Percentiles rank a stretch among this genome's conserved stretches.
phyloP scores from a whole-genome alignment of 2,797 vertebrate genomes.

The Kryptolebias ocellatus region DNA sequence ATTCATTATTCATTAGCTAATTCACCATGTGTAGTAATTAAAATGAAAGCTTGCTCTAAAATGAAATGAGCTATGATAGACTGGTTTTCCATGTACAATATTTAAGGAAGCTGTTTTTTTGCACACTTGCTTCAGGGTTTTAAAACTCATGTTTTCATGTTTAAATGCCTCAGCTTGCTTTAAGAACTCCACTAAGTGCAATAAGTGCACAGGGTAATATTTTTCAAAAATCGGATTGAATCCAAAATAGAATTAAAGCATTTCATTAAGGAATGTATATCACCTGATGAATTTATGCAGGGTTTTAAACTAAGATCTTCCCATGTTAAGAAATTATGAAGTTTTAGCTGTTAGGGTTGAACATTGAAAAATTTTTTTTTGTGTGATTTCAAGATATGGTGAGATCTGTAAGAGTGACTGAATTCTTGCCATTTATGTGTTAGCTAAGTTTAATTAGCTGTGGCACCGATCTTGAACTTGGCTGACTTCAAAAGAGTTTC shows the following conservation, averaged over 20 bases:
- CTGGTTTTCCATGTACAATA: constrained; percentile 66
- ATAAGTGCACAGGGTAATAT: constrained; percentile 22
- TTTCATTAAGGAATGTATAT: too few relatives aligned
- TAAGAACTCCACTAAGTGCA: constrained; percentile 24
- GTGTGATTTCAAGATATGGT: too few relatives aligned
- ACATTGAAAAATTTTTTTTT: too few relatives aligned
- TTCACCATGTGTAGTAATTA: constrained; percentile 85
- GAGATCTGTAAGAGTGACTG: too few relatives aligned
- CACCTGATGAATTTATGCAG: too few relatives aligned
- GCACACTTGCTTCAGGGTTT: constrained; percentile 42
- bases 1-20: constrained; percentile 88
- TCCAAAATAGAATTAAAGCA: constrained; percentile 38
- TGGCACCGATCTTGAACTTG: too few relatives aligned
- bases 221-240: constrained; percentile 28
- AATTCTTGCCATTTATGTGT: too few relatives aligned
- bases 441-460: too few relatives aligned
- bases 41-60: constrained; percentile 80
- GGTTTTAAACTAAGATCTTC: too few relatives aligned
- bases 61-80: constrained; percentile 74
- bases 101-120: constrained; percentile 61
- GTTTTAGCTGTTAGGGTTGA: too few relatives aligned
- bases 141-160: constrained; percentile 49
- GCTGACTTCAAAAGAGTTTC: too few relatives aligned
- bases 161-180: constrained; percentile 46
- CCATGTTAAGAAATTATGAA: too few relatives aligned